These are phyloP conservation scores for Eidolon dupreanum DNA, from an alignment of 2,797 vertebrate species.

Conservation along the genomic window DNA sequence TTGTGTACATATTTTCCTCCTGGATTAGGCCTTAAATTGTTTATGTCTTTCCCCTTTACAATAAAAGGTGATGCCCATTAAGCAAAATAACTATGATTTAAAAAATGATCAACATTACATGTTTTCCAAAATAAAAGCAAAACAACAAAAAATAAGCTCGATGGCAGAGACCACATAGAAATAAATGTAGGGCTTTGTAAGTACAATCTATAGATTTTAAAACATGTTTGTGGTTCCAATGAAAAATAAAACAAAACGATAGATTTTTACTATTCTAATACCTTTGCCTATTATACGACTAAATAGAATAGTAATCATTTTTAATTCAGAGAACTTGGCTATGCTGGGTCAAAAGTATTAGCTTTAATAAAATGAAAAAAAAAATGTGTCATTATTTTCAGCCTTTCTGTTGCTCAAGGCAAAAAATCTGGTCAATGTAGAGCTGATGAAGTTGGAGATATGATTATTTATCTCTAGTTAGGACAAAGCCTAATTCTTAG, in stretches of 20 bases:
- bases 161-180: background rate
- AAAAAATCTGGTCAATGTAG: background rate
- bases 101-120: background rate
- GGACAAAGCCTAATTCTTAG: background rate
- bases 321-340: background rate
- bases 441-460: background rate
- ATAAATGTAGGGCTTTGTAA: slow-evolving; percentile 29
- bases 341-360: background rate
- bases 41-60: background rate
- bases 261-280: background rate
- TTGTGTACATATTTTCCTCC: background rate
- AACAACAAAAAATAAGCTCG: background rate
- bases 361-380: background rate
- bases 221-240: background rate
- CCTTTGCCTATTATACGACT: background rate
- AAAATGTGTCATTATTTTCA: background rate
- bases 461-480: background rate
- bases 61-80: background rate
- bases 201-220: background rate
- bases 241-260: background rate
- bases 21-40: background rate
- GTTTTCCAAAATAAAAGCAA: slow-evolving; percentile 49
- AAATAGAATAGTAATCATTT: background rate
- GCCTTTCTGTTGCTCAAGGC: background rate
- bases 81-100: slow-evolving; percentile 54